Evolutionary conservation across 2,113 vertebrate species (phyloP).

Genomic region (Charadrius vociferus): DNA sequence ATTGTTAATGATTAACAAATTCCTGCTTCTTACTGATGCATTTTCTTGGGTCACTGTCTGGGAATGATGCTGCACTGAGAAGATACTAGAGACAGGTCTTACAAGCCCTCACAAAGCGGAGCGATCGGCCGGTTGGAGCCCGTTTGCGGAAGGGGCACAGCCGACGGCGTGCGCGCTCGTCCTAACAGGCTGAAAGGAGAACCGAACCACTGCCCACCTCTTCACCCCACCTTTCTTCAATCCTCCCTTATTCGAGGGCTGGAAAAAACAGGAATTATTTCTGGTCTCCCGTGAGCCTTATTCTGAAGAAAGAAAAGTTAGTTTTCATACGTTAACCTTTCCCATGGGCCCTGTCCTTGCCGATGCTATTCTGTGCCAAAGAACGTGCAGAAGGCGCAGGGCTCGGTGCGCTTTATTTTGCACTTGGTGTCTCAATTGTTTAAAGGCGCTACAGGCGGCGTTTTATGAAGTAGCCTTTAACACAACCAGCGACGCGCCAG

Average conservation of each 20-base stretch:
- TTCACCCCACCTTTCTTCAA: rapidly evolving
- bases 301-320: neutral
- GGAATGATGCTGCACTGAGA: neutral
- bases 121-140: rapidly evolving
- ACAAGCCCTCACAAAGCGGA: rapidly evolving
- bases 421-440: rapidly evolving
- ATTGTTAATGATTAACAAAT: neutral
- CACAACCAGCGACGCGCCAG: rapidly evolving
- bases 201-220: rapidly evolving
- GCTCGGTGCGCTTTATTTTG: rapidly evolving
- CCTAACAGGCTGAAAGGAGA: neutral
- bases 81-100: neutral
- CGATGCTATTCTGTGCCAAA: neutral
- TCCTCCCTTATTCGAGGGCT: neutral
- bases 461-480: neutral
- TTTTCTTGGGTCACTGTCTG: neutral
- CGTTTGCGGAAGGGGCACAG: neutral
- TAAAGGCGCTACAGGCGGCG: rapidly evolving
- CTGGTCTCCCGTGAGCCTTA: neutral
- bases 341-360: rapidly evolving
- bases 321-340: rapidly evolving
- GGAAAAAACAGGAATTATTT: neutral
- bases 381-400: rapidly evolving
- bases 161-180: rapidly evolving
- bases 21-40: neutral